These are phyloP conservation scores for Hemistola chrysoprasaria DNA, from an alignment of 2,888 invertebrate genomes.

Conservation along the genomic window DNA sequence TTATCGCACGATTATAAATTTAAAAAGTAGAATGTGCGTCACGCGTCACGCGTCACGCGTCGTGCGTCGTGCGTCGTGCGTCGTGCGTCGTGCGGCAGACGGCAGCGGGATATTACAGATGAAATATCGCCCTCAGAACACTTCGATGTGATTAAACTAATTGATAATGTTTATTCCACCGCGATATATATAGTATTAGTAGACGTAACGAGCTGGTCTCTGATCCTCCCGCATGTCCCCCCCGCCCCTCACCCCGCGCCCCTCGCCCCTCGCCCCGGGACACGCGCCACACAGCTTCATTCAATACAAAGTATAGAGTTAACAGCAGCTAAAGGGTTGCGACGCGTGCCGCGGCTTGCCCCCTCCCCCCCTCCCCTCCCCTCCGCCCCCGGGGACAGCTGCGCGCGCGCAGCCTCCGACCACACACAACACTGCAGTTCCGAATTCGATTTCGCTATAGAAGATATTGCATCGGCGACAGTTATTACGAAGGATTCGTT, in stretches of 20 bases:
- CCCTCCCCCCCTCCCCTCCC: conserved; percentile 17
- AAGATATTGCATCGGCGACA: conserved; percentile 32
- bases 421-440: conserved; percentile 33
- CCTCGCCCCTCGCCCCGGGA: conserved; percentile 27
- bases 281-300: conserved; percentile 34
- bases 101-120: too few relatives aligned
- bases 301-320: conserved; percentile 58
- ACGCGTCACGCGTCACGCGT: too few relatives aligned
- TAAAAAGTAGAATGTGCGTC: too few relatives aligned
- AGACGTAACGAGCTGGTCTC: conserved; percentile 22
- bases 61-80: too few relatives aligned
- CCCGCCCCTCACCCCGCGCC: conserved; percentile 19
- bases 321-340: conserved; percentile 58
- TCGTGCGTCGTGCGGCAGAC: conserved; percentile 3
- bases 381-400: conserved; percentile 12
- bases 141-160: conserved; percentile 63
- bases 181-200: conserved; percentile 43
- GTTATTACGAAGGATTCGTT: conserved; percentile 24
- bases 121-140: conserved; percentile 31
- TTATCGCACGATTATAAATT: too few relatives aligned
- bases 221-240: conserved; percentile 37
- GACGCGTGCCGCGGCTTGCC: conserved; percentile 41
- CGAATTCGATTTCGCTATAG: conserved; percentile 53
- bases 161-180: conserved; percentile 61
- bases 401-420: conserved; percentile 38